phyloP scores from a whole-genome alignment of 2,888 invertebrate genomes.

The Elmis aenea region DNA sequence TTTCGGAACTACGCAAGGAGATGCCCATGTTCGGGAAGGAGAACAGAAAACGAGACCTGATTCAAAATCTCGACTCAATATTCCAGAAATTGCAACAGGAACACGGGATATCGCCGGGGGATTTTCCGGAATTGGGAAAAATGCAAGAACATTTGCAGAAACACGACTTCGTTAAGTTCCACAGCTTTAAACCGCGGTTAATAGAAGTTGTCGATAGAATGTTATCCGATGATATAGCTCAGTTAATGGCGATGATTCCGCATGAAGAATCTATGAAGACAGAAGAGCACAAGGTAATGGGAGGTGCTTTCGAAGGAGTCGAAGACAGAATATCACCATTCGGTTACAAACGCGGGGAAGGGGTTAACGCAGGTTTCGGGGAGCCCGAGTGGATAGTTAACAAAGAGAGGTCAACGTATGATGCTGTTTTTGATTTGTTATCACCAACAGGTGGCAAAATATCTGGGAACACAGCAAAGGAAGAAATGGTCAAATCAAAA shows the following conservation, averaged over 20 bases:
- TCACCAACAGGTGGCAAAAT: conserved; percentile 88
- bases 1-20: conserved; percentile 86
- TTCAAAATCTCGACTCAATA: conserved; percentile 83
- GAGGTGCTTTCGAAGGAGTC: conserved; percentile 91
- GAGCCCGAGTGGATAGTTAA: conserved; percentile 96
- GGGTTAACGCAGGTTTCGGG: conserved; percentile 90
- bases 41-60: conserved; percentile 91
- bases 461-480: conserved; percentile 84
- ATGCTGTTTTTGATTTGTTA: conserved; percentile 72
- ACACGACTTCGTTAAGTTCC: conserved; percentile 93
- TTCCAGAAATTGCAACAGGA: conserved; percentile 86
- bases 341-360: conserved; percentile 90
- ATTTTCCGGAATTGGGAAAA: conserved; percentile 92
- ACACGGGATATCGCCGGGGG: conserved; percentile 91
- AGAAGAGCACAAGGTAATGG: conserved; percentile 49
- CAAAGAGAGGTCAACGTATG: conserved; percentile 79
- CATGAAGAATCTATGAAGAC: conserved; percentile 31
- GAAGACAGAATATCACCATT: conserved; percentile 78
- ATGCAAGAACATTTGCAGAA: conserved; percentile 84
- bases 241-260: conserved; percentile 94
- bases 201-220: conserved; percentile 91
- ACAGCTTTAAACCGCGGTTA: conserved; percentile 80
- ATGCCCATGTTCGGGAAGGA: conserved; percentile 99
- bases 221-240: conserved; percentile 90
- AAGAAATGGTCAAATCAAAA: conserved; percentile 95